Percentiles rank a stretch among this genome's conserved stretches.
phyloP scores from a whole-genome alignment of 2,888 invertebrate genomes.

The Ormyrus labotus region DNA sequence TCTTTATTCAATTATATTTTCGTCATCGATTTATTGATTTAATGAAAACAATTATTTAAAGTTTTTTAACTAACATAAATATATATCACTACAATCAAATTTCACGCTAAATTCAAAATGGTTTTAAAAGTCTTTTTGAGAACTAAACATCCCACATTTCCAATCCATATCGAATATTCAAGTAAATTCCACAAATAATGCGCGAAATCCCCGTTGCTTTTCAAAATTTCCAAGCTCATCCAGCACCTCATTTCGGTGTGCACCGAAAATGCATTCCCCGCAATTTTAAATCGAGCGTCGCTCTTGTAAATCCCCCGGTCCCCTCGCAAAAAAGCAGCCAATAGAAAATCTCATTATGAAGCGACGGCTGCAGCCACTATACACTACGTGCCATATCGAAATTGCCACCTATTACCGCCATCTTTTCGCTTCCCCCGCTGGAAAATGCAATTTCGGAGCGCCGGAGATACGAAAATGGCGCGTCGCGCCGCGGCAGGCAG shows the following conservation, averaged over 20 bases:
- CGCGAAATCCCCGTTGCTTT: too few relatives aligned
- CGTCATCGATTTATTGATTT: too few relatives aligned
- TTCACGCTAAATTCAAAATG: too few relatives aligned
- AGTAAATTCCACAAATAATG: too few relatives aligned
- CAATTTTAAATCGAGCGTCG: neutral
- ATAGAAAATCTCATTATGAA: constrained; percentile 34
- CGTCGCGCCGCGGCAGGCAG: too few relatives aligned
- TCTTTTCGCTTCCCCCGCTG: constrained; percentile 3
- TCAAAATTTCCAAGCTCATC: neutral
- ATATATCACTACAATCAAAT: too few relatives aligned
- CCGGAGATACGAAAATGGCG: neutral
- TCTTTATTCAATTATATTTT: too few relatives aligned
- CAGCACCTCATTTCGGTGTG: neutral
- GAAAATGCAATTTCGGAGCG: constrained; percentile 28
- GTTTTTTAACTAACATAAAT: too few relatives aligned
- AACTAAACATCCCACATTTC: too few relatives aligned
- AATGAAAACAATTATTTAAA: too few relatives aligned
- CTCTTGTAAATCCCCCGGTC: neutral
- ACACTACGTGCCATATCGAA: neutral
- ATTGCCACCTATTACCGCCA: constrained; percentile 15
- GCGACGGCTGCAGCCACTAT: neutral
- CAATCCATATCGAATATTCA: too few relatives aligned
- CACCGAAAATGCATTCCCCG: neutral
- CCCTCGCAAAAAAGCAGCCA: neutral
- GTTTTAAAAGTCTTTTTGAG: too few relatives aligned